phyloP scores from a whole-genome alignment of 2,797 vertebrate species.

The Cyclopterus lumpus region DNA sequence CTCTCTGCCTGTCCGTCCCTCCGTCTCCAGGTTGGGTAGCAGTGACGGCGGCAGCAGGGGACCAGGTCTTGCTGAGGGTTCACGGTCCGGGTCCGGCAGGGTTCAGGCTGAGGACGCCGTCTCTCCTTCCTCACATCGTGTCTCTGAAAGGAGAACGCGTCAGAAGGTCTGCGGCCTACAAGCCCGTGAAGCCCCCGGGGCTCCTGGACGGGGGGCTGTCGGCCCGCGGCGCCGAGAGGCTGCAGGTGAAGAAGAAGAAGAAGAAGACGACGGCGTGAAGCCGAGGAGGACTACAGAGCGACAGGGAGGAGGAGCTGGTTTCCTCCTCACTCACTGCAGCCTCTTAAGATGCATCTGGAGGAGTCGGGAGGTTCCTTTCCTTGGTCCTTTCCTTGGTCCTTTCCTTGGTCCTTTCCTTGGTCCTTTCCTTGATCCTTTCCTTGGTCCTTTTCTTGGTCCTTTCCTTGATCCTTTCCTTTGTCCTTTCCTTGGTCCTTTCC shows the following conservation, averaged over 20 bases:
- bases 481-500: too few species aligned
- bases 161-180: constrained; percentile 82
- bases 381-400: too few species aligned
- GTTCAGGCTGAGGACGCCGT: constrained; percentile 80
- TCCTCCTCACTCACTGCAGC: too few species aligned
- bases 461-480: too few species aligned
- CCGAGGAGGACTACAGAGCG: too few species aligned
- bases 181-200: constrained; percentile 72
- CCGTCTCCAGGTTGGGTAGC: constrained; percentile 90
- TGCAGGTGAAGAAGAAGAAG: constrained; percentile 33
- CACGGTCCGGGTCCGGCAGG: constrained; percentile 80
- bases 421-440: too few species aligned
- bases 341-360: too few species aligned
- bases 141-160: constrained; percentile 87
- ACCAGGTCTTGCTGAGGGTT: constrained; percentile 82
- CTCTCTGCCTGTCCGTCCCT: background rate
- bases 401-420: too few species aligned
- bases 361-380: too few species aligned
- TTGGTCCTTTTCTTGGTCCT: too few species aligned
- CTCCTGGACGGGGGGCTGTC: constrained; percentile 77
- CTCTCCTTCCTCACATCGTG: constrained; percentile 88
- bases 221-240: constrained; percentile 18
- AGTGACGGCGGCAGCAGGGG: constrained; percentile 81
- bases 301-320: too few species aligned
- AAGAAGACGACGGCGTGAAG: background rate